These are phyloP conservation scores for Diorhabda elongata DNA, from an alignment of 1,140 invertebrate species.

Conservation along the genomic window DNA sequence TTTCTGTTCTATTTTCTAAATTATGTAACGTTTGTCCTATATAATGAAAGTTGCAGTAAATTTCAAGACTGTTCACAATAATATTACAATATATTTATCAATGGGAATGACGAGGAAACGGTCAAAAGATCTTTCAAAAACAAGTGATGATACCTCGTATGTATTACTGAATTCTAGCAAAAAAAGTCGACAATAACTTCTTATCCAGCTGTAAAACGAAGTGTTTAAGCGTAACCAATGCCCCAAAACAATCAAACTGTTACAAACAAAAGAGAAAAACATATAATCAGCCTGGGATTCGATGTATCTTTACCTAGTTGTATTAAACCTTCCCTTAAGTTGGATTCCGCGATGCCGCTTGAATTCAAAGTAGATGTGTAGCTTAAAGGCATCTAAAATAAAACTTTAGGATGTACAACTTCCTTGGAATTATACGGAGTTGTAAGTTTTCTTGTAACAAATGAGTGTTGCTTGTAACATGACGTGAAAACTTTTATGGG, in stretches of 20 bases:
- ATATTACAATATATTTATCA: too few species aligned
- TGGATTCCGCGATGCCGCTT: background rate
- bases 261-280: background rate
- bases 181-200: too few species aligned
- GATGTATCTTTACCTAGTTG: conserved; percentile 2
- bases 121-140: too few species aligned
- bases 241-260: too few species aligned
- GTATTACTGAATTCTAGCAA: too few species aligned
- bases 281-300: background rate
- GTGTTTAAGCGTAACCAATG: too few species aligned
- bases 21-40: too few species aligned
- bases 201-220: background rate
- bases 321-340: conserved; percentile 2
- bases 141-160: too few species aligned
- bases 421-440: background rate
- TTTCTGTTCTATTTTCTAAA: too few species aligned
- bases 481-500: background rate
- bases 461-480: background rate
- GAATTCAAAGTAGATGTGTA: background rate
- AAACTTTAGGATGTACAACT: conserved; percentile 1
- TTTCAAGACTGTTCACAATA: too few species aligned
- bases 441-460: background rate
- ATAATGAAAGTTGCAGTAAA: too few species aligned
- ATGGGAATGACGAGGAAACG: too few species aligned
- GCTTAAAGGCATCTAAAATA: background rate